These are phyloP conservation scores for Holothuria scabra DNA, from an alignment of 53 echinoderm and acorn worm genomes.

Conservation along the genomic window DNA sequence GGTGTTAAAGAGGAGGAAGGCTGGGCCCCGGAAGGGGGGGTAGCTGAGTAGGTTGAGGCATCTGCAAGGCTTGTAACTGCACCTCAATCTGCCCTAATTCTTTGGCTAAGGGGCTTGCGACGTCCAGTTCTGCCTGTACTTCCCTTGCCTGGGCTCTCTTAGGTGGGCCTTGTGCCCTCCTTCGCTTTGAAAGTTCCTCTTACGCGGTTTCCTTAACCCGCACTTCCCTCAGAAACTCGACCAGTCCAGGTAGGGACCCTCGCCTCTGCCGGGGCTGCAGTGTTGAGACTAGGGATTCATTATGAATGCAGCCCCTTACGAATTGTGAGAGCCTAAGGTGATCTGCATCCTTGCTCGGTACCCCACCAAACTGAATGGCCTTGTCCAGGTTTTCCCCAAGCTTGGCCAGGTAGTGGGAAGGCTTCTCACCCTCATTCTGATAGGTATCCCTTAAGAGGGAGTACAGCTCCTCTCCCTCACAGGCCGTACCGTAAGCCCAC, in stretches of 20 bases:
- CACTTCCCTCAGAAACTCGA: not conserved
- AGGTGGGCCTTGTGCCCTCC: not conserved
- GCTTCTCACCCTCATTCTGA: conserved; percentile 31
- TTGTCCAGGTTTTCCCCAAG: conserved; percentile 50
- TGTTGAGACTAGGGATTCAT: conserved; percentile 17
- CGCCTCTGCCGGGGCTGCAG: not conserved
- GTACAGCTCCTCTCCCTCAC: conserved; percentile 61
- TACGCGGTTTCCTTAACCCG: not conserved
- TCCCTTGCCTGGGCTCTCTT: not conserved
- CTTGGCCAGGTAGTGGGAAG: conserved; percentile 45
- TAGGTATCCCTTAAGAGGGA: conserved; percentile 56
- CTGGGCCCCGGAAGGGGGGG: no score
- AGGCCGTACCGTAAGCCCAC: conserved; percentile 53
- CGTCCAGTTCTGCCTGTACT: not conserved
- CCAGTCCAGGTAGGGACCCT: not conserved
- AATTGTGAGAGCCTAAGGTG: conserved; percentile 48
- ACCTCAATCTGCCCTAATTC: not conserved
- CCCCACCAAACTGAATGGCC: conserved; percentile 57
- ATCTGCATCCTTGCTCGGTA: conserved; percentile 26
- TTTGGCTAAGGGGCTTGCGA: no score
- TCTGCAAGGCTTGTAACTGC: not conserved
- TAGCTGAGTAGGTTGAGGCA: no score
- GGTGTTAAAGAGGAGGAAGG: no score
- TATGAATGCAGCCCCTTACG: conserved; percentile 44
- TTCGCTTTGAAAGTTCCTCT: not conserved